Evolutionary conservation across 1,140 invertebrate species (phyloP).

Genomic region (Cepaea nemoralis): DNA sequence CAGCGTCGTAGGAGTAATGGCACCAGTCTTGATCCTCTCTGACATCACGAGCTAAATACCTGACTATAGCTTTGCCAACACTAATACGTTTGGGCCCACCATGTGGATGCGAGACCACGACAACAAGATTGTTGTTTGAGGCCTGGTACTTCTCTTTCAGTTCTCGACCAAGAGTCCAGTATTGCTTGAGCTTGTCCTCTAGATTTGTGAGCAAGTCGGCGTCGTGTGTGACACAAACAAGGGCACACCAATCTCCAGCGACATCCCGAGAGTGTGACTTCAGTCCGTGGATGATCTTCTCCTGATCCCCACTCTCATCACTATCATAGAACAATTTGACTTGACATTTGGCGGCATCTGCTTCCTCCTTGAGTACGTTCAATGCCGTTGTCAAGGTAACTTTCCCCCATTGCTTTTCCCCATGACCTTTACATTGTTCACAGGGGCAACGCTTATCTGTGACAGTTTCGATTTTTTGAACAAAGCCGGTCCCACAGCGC

Average conservation of each 20-base stretch:
- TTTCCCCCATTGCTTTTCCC: background rate
- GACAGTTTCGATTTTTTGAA: background rate
- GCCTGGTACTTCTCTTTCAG: background rate
- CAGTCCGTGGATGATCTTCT: background rate
- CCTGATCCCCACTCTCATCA: background rate
- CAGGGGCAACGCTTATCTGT: background rate
- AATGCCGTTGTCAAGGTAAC: background rate
- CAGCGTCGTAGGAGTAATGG: background rate
- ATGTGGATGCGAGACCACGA: background rate
- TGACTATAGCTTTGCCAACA: background rate
- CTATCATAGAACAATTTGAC: background rate
- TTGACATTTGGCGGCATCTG: background rate
- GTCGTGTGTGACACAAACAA: background rate
- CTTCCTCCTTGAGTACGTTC: background rate
- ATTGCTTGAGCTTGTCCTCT: background rate
- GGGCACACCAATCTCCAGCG: slow-evolving; percentile 3
- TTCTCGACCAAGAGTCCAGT: background rate
- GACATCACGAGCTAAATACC: background rate
- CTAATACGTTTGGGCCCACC: background rate
- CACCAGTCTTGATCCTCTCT: slow-evolving; percentile 14
- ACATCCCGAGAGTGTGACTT: background rate
- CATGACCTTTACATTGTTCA: background rate
- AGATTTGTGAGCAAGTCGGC: background rate
- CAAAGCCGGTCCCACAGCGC: background rate
- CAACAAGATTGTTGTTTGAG: background rate